Conservation (phyloP, 2,888 invertebrate genomes). For the Chrysina gloriosa region DNA sequence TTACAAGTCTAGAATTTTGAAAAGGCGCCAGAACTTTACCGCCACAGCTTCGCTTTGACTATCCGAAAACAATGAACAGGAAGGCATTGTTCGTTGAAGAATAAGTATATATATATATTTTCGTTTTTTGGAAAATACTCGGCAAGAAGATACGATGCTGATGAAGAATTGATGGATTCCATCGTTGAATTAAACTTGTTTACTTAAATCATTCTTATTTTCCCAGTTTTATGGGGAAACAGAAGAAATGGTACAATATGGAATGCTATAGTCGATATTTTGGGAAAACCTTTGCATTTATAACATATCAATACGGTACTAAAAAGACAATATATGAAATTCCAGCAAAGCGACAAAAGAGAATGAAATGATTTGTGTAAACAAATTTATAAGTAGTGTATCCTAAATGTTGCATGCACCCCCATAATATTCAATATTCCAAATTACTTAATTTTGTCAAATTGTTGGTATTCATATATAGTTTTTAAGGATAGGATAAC, state of each 20-base stretch:
- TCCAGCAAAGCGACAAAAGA: background rate
- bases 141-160: slow-evolving; percentile 18
- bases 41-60: slow-evolving; percentile 78
- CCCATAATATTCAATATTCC: background rate
- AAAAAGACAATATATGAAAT: slow-evolving; percentile 2
- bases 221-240: slow-evolving; percentile 61
- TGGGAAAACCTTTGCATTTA: slow-evolving; percentile 8
- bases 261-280: background rate
- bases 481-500: background rate
- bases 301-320: background rate
- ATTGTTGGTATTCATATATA: slow-evolving; percentile 27
- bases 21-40: slow-evolving; percentile 70
- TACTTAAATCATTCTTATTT: slow-evolving; percentile 47
- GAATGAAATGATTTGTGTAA: slow-evolving; percentile 1
- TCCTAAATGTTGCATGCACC: slow-evolving; percentile 25
- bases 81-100: slow-evolving; percentile 53
- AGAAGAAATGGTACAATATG: slow-evolving; percentile 24
- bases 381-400: slow-evolving; percentile 26
- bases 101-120: slow-evolving; percentile 27
- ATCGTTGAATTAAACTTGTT: slow-evolving; percentile 24
- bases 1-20: slow-evolving; percentile 69
- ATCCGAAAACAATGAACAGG: slow-evolving; percentile 57
- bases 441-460: background rate
- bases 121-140: slow-evolving; percentile 29
- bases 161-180: slow-evolving; percentile 23